Percentiles rank a stretch among this genome's conserved stretches.
phyloP scores from a whole-genome alignment of 2,797 vertebrate genomes.

The Zenarchopterus dispar region DNA sequence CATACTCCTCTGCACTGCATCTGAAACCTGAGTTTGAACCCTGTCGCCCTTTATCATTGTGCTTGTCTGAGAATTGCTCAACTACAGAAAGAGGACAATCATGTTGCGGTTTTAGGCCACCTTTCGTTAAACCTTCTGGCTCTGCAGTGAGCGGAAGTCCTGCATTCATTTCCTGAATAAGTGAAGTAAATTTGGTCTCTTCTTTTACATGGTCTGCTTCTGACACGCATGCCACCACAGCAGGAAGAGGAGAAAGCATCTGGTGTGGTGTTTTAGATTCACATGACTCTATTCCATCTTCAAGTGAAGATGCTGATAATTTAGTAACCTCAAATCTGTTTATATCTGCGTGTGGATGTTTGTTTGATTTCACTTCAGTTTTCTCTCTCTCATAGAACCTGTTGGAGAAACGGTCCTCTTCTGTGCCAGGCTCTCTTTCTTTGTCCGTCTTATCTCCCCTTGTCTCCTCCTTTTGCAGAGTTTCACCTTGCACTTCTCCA shows the following conservation, averaged over 20 bases:
- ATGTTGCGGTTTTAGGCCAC: slow-evolving; percentile 53
- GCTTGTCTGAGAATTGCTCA: slow-evolving; percentile 39
- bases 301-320: slow-evolving; percentile 36
- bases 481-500: slow-evolving; percentile 26
- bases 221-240: neutral
- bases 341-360: slow-evolving; percentile 29
- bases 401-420: slow-evolving; percentile 1
- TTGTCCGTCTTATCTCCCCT: slow-evolving; percentile 11
- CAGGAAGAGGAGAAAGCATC: slow-evolving; percentile 19
- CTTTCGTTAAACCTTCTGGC: slow-evolving; percentile 37
- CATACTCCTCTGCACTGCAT: slow-evolving; percentile 18
- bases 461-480: slow-evolving; percentile 22
- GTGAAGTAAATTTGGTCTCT: slow-evolving; percentile 27
- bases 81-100: neutral
- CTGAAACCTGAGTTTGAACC: slow-evolving; percentile 25
- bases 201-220: slow-evolving; percentile 33
- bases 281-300: slow-evolving; percentile 48
- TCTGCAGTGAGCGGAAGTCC: slow-evolving; percentile 40
- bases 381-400: slow-evolving; percentile 49
- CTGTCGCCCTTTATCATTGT: slow-evolving; percentile 11
- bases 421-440: slow-evolving; percentile 22
- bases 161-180: slow-evolving; percentile 50
- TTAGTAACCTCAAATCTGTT: slow-evolving; percentile 50
- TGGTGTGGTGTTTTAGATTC: slow-evolving; percentile 44
- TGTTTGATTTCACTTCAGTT: slow-evolving; percentile 59